phyloP scores from a whole-genome alignment of 2,888 invertebrate genomes.

The Xylocampa areola region DNA sequence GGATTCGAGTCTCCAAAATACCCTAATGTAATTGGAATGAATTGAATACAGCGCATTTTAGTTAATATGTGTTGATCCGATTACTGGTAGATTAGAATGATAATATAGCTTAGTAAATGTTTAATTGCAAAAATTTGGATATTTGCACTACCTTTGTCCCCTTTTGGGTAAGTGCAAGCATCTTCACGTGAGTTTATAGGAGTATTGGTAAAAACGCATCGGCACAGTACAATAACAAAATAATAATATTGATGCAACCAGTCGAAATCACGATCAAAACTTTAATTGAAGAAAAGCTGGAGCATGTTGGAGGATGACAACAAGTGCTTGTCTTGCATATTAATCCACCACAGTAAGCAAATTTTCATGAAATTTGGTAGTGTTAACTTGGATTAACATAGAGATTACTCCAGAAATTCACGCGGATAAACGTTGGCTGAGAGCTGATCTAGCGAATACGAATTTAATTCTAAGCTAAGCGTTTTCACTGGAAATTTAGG shows the following conservation, averaged over 20 bases:
- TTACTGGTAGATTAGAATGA: conserved; percentile 24
- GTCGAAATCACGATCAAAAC: no score
- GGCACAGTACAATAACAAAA: no score
- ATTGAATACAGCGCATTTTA: conserved; percentile 43
- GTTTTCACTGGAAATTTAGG: conserved; percentile 16
- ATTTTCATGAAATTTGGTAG: conserved; percentile 39
- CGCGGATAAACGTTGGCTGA: conserved; percentile 16
- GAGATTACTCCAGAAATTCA: conserved; percentile 44
- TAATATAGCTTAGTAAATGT: conserved; percentile 11
- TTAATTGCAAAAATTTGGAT: conserved; percentile 1
- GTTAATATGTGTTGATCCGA: conserved; percentile 21
- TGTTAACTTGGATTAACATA: conserved; percentile 44
- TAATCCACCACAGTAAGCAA: conserved; percentile 35
- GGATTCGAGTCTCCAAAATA: conserved; percentile 25
- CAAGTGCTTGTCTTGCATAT: conserved; percentile 22
- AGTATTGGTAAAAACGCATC: no score
- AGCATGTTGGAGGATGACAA: conserved; percentile 13
- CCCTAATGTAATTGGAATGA: conserved; percentile 45
- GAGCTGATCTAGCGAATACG: conserved; percentile 24
- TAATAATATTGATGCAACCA: no score
- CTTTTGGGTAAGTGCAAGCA: no score
- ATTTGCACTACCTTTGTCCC: background rate
- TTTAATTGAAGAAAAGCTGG: conserved; percentile 20
- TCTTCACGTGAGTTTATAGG: no score
- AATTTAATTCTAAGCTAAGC: conserved; percentile 1